Evolutionary conservation across 2,113 vertebrate species (phyloP).

Genomic region (Elephantulus edwardii): DNA sequence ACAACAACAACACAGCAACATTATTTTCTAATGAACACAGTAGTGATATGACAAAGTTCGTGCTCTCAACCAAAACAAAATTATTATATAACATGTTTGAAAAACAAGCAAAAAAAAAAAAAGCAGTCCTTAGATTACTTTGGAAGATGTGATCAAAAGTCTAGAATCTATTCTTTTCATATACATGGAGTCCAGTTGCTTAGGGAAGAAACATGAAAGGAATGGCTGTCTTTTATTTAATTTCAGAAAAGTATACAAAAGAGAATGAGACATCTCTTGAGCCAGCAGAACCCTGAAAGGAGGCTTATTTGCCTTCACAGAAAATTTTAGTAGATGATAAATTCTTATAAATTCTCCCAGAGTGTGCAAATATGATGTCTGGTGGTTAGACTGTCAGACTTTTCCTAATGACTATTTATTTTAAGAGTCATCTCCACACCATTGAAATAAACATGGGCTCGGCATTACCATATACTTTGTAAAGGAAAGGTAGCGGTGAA

Average conservation of each 20-base stretch:
- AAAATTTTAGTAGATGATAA: background rate
- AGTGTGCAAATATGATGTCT: background rate
- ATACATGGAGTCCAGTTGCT: background rate
- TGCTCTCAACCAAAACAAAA: background rate
- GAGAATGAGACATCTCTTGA: background rate
- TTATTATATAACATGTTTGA: background rate
- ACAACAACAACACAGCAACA: no score
- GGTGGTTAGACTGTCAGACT: background rate
- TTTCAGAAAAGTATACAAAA: background rate
- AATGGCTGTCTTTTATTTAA: background rate
- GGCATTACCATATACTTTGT: slow-evolving; percentile 5
- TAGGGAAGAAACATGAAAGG: background rate
- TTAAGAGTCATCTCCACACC: background rate
- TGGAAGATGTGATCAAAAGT: background rate
- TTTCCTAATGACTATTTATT: slow-evolving; percentile 18
- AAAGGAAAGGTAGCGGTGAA: slow-evolving; percentile 24
- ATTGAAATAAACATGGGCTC: slow-evolving; percentile 5
- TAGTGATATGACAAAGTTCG: background rate
- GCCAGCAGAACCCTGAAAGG: background rate
- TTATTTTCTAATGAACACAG: background rate
- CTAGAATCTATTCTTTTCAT: background rate
- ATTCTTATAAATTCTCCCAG: background rate
- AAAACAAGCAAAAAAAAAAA: background rate
- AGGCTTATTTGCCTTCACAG: background rate
- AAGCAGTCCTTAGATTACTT: background rate